Evolutionary conservation across 2,888 invertebrate genomes (phyloP), one percentile per base, ranked within the genome.

Genomic region (Pseudoips prasinana): DNA sequence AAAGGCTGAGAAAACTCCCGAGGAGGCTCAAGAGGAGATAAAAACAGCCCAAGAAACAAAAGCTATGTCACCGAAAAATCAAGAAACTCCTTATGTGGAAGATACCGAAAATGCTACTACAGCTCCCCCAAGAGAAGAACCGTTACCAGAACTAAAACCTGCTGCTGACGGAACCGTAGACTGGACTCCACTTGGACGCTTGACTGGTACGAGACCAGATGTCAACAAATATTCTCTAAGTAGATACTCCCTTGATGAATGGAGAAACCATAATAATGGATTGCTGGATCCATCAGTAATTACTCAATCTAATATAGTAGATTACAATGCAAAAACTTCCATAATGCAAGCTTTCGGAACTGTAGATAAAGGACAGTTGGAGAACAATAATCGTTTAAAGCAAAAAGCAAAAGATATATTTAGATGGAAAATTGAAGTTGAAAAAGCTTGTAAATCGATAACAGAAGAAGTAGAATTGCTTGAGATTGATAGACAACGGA

Each of bases 211-310:
- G 0, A 87, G 94, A 44, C 95, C 95, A 0, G 89, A 90, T 0
- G 94, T 94, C 6, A 94, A 94, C 75, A 93, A 93, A 58, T 95
- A 94, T 64, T 93, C 94, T 0, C 85, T 94, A 25, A 92, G 94
- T 7, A 87, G 93, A 55, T 94, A 91, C 64, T 94, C 94, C 33
- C 90, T 92, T 0, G 91, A 90, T 5, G 94, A 95, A 76, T 95
- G 95, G 95, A 87, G 93, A 14, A 72, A 87, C 22, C 90, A 90
- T 40, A 92, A 92, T 52, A 79, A 89, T 7, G 76, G 90, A 18
- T 71, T 90, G 0, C 69, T 92, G 2, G 84, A 90, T 33, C 76
- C 75, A 41, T 80, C 83, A 38, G 65, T 85, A 2, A 80, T 92
- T 26, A 90, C 88, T 2, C 85, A 89, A 38, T 90, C 91, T 0